Conservation (phyloP, 2,113 vertebrate genomes). For the Eulemur rufifrons region DNA sequence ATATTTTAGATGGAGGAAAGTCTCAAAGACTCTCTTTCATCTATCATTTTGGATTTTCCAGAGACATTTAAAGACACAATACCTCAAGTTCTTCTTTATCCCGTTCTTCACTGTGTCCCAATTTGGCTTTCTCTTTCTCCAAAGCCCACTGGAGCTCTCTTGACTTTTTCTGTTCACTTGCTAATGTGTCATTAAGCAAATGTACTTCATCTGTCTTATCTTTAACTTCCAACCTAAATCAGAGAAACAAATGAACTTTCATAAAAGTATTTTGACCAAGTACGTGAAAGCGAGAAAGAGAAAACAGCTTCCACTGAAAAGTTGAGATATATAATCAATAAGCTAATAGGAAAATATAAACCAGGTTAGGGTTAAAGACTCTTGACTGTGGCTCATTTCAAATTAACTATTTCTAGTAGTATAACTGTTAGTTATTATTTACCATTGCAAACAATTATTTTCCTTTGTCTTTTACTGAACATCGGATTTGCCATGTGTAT, state of each 20-base stretch:
- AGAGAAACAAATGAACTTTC: constrained; percentile 23
- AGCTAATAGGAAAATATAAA: neutral
- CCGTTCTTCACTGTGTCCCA: constrained; percentile 86
- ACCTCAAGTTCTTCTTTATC: constrained; percentile 94
- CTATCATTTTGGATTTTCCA: neutral
- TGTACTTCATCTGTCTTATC: constrained; percentile 91
- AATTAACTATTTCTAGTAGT: constrained; percentile 13
- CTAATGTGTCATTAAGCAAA: constrained; percentile 88
- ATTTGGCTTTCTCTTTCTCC: constrained; percentile 92
- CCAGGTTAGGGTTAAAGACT: neutral
- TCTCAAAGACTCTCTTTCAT: neutral
- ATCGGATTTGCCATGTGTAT: neutral
- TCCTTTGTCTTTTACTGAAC: constrained; percentile 7
- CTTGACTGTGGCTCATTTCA: constrained; percentile 5
- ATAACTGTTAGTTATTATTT: neutral
- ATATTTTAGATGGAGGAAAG: constrained; percentile 18
- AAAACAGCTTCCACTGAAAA: neutral
- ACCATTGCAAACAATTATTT: neutral
- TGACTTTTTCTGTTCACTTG: constrained; percentile 88
- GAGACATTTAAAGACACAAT: constrained; percentile 53
- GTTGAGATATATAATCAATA: neutral
- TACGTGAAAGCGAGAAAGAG: neutral
- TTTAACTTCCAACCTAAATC: constrained; percentile 89
- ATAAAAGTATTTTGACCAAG: neutral
- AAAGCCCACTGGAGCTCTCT: constrained; percentile 93